Percentiles rank a stretch among this genome's conserved stretches.
Evolutionary conservation across 2,888 invertebrate genomes (phyloP).

Genomic region (Drosophila leonis): DNA sequence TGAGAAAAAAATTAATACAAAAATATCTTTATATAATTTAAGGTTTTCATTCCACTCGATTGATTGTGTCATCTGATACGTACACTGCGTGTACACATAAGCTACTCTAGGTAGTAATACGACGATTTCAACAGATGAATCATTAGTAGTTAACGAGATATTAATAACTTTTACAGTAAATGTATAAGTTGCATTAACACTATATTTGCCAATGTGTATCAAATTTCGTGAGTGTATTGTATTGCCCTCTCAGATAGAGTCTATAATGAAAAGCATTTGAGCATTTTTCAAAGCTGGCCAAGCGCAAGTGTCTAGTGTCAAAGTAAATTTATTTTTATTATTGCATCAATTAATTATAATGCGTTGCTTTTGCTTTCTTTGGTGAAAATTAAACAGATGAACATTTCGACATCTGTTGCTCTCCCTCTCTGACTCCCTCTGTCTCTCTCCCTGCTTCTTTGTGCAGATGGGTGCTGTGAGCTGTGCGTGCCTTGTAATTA

Average conservation of each 20-base stretch:
- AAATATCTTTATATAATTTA: too few relatives aligned
- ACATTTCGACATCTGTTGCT: conserved; percentile 1
- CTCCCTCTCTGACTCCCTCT: not conserved
- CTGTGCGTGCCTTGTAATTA: conserved; percentile 54
- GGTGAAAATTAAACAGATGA: conserved; percentile 42
- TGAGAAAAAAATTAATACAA: too few relatives aligned
- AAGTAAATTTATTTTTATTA: conserved; percentile 41
- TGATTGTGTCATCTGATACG: too few relatives aligned
- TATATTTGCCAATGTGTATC: not conserved
- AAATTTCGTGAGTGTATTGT: not conserved
- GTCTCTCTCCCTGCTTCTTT: not conserved
- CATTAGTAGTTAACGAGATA: too few relatives aligned
- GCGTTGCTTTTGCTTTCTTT: conserved; percentile 41
- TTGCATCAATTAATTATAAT: conserved; percentile 52
- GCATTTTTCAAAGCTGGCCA: conserved; percentile 16
- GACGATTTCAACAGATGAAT: too few relatives aligned
- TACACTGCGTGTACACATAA: too few relatives aligned
- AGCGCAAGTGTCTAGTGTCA: conserved; percentile 26
- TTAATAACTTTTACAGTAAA: too few relatives aligned
- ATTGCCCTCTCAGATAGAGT: not conserved
- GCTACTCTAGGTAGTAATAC: too few relatives aligned
- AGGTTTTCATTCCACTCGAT: too few relatives aligned
- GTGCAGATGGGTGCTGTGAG: not conserved
- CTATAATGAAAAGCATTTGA: conserved; percentile 10
- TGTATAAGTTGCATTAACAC: not conserved